phyloP scores from a whole-genome alignment of 2,888 invertebrate species.

The Ecliptopera silaceata region DNA sequence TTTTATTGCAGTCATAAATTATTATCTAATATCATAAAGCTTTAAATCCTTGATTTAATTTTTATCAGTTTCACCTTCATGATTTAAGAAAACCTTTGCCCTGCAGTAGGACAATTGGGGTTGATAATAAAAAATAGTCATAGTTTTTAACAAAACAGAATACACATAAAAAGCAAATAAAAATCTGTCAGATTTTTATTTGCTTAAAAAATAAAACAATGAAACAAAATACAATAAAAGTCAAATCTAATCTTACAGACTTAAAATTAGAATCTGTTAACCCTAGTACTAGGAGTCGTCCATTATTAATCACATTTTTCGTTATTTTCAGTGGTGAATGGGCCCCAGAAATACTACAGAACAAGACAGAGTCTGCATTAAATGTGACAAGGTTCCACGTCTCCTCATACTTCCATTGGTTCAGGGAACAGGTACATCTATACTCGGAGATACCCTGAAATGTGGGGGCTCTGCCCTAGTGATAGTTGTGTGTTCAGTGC shows the following conservation, averaged over 20 bases:
- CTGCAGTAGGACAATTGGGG: too few relatives aligned
- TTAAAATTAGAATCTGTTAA: too few relatives aligned
- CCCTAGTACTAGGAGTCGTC: too few relatives aligned
- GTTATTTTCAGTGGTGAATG: slow-evolving; percentile 86
- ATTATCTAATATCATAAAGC: not conserved
- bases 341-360: slow-evolving; percentile 89
- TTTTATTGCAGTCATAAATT: slow-evolving; percentile 5
- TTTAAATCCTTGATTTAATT: not conserved
- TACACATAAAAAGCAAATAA: too few relatives aligned
- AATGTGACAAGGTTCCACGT: slow-evolving; percentile 87
- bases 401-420: slow-evolving; percentile 88
- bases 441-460: slow-evolving; percentile 88
- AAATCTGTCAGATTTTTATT: too few relatives aligned
- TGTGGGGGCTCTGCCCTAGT: slow-evolving; percentile 36
- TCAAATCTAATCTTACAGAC: too few relatives aligned
- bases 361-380: slow-evolving; percentile 85
- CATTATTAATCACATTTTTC: not conserved
- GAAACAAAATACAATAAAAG: too few relatives aligned
- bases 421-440: slow-evolving; percentile 90
- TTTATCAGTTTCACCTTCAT: not conserved
- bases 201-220: too few relatives aligned
- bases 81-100: too few relatives aligned
- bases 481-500: slow-evolving; percentile 47
- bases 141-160: too few relatives aligned
- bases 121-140: too few relatives aligned